Base-by-base conservation (phyloP, 2,797 vertebrate species). In the Oryzias sinensis region DNA sequence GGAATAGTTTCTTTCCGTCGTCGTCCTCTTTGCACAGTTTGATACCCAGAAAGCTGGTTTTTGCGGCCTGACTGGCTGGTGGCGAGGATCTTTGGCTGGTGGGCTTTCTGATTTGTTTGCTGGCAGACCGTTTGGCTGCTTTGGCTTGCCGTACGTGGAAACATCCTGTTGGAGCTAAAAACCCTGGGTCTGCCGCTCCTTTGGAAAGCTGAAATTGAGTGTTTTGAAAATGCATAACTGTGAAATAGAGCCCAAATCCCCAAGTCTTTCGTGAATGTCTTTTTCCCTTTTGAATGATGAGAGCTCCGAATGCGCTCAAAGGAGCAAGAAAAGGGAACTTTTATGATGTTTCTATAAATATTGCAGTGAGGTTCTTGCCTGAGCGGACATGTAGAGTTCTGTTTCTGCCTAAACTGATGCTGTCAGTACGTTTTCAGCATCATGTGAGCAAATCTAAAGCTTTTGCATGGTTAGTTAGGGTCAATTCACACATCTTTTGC, bases 181-280 rank as follows among this genome's bases (percentile, higher is more conserved):
- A 81, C 83, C 85, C 88, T 79, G 78, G 88, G 84, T 86, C 86
- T 86, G 82, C 74, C 91, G 67, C 84, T 89, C 83, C 76, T 87
- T 86, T 82, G 88, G 85, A 89, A 92, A 85, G 86, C 90, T 90
- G 90, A 92, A 93, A 93, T 93, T 93, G 92, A 90, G 87, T 87
- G 90, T 91, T 89, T 91, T 90, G 87, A 92, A 91, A 92, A 91
- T 86, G 87, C 88, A 91, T 81, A 87, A 84, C 90, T 91, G 89
- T 89, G 90, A 91, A 91, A 92, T 89, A 83, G 90, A 91, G 87
- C 83, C 86, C 72, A 84, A 84, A 91, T 91, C 87, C 87, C 56
- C 29, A 49, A 72, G 82, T 84, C 83, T 91, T 90, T 85, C 88
- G 87, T 85, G 85, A 83, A 84, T 85, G 82, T 86, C 85, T 81